Conservation (phyloP, 2,888 invertebrate genomes). For the Drosophila cognata region DNA sequence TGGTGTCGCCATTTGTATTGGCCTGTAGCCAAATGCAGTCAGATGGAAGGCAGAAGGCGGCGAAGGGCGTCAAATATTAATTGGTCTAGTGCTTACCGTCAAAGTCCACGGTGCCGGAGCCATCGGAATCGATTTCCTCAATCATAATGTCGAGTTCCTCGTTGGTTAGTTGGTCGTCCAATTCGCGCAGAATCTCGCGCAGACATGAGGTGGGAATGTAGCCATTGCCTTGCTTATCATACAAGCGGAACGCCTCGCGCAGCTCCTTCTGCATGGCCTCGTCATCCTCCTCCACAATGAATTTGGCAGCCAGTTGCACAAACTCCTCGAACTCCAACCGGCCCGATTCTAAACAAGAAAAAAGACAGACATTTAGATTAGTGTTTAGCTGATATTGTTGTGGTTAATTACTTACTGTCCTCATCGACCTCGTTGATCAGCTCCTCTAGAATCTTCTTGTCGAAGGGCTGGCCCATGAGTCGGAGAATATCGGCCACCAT, state of each 20-base stretch:
- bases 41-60: conserved; percentile 1
- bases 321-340: conserved; percentile 98
- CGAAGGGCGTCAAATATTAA: conserved; percentile 19
- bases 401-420: conserved; percentile 90
- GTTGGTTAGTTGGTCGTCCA: conserved; percentile 97
- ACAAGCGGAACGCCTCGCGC: conserved; percentile 98
- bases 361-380: neutral
- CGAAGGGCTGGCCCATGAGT: conserved; percentile 98
- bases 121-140: conserved; percentile 98
- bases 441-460: conserved; percentile 97
- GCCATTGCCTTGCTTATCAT: conserved; percentile 99
- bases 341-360: conserved; percentile 92
- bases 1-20: conserved; percentile 43
- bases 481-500: conserved; percentile 97
- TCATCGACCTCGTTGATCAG: conserved; percentile 99
- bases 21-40: conserved; percentile 53
- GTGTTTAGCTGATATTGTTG: neutral
- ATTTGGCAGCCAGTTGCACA: conserved; percentile 97
- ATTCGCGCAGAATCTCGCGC: conserved; percentile 96
- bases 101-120: conserved; percentile 99
- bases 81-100: conserved; percentile 89
- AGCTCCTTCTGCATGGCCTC: conserved; percentile 99
- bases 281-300: conserved; percentile 98
- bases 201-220: conserved; percentile 97
- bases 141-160: conserved; percentile 98